phyloP scores from a whole-genome alignment of 2,888 invertebrate genomes.

The Automeris io region DNA sequence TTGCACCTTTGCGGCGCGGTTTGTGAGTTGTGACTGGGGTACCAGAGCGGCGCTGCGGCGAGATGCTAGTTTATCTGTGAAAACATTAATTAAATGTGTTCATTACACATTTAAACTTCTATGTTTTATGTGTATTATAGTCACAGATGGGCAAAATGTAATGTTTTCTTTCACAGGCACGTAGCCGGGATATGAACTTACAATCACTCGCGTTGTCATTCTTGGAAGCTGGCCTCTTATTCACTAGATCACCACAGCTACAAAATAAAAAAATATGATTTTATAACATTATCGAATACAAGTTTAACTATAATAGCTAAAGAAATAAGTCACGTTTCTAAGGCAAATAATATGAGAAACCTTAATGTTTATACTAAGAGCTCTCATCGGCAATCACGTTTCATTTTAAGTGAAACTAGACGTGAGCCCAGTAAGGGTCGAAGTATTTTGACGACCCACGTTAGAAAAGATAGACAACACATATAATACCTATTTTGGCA shows the following conservation, averaged over 20 bases:
- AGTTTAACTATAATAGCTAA: too few relatives aligned
- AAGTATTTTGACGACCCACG: background rate
- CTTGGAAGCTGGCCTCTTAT: too few relatives aligned
- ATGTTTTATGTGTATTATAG: too few relatives aligned
- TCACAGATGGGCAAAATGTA: too few relatives aligned
- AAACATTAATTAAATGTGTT: background rate
- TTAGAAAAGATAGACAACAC: background rate
- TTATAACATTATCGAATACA: too few relatives aligned
- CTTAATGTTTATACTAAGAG: constrained; percentile 1
- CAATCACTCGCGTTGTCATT: too few relatives aligned
- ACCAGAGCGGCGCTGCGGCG: background rate
- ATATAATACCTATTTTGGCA: too few relatives aligned
- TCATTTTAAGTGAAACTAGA: constrained; percentile 11
- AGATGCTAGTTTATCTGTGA: background rate
- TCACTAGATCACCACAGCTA: too few relatives aligned
- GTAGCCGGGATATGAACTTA: too few relatives aligned
- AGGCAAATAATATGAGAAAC: constrained; percentile 5
- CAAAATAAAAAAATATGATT: too few relatives aligned
- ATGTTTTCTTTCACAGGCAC: too few relatives aligned
- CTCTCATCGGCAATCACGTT: constrained; percentile 9
- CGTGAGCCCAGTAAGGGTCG: constrained; percentile 5
- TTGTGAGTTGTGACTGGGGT: background rate
- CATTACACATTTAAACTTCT: too few relatives aligned
- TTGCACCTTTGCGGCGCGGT: constrained; percentile 9
- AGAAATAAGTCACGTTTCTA: background rate